Base-by-base conservation (phyloP, 64 coral and sea anemone genomes). In the Anthopleura sola region DNA sequence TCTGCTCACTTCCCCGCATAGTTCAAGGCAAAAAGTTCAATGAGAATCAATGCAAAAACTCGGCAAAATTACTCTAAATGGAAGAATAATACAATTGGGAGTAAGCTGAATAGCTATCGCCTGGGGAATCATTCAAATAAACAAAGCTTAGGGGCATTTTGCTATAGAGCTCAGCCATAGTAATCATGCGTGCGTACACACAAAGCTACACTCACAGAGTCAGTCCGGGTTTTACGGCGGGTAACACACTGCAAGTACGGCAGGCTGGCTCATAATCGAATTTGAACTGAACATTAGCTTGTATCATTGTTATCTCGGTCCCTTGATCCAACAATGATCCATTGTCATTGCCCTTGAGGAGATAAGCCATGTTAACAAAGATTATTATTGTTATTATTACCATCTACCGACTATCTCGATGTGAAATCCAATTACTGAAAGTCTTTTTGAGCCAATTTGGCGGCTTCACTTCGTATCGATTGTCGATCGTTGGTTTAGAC, bases 361-460 rank as follows among this genome's bases (percentile, higher is more conserved):
- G 66, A 71, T 71, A 71, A 32, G 28, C 28, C 29, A 32, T 34
- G 66, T 32, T 32, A 34, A 71, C 29, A 71, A 71, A 71, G 66
- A 34, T 71, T 32, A 17, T 71, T 71, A 71, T 71, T 71, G 66
- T 71, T 71, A 71, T 71, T 71, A 32, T 32, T 71, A 34, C 29
- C 11, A 71, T 71, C 66, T 32, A 71, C 29, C 31, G 14, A 71
- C 66, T 28, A 71, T 16, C n/a, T 15, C 29, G 66, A 32, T 32
- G 13, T 16, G 16, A 71, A 71, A 71, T 71, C 29, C 66, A 34
- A 71, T 71, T 71, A 71, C 14, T 32, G 66, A 32, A 34, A 71
- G 58, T 13, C 14, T 34, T 20, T 34, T 71, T 71, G 11, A 36
- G 66, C 31, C 31, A 33, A 71, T 71, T 71, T 32, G 66, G 29